Base-by-base conservation (phyloP, 2,113 vertebrate species). In the Zingel zingel region DNA sequence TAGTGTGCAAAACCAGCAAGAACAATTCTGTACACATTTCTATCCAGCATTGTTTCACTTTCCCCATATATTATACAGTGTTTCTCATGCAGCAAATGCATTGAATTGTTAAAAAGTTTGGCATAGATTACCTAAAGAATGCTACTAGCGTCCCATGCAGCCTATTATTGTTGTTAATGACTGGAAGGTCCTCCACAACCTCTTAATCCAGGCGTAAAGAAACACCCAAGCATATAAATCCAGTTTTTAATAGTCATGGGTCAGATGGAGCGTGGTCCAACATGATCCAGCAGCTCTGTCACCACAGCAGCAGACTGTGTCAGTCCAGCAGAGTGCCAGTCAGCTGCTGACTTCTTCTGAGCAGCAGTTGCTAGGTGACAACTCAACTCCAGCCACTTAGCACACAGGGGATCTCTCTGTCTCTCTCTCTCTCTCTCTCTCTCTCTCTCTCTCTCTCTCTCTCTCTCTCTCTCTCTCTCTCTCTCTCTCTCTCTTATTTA, bases 331-430 rank as follows among this genome's bases (percentile, higher is more conserved):
- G 71, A 86, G 77, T 56, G 81, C 64, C 79, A 80, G 84, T 95
- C 94, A 81, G 82, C 85, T 93, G 88, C 90, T 90, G 86, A 86
- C 88, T 94, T 93, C 91, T 93, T 87, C 87, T 89, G 88, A 90
- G 91, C 95, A 96, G 95, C 91, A 94, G 95, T 88, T 93, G 95
- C 91, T 94, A 94, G 94, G 94, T 93, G 96, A 92, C 95, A 93
- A 94, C 86, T 87, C 81, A 83, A 92, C 88, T 84, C 86, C 84
- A 91, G 73, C 85, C 85, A 85, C 61, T 77, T 77, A 70, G 82
- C 87, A 69, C 76, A 69, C 72, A 54, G 67, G 66, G 87, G 89
- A 88, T 66, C 82, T 50, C 74, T 51, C 64, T 62, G 50, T 30
- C 70, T 63, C 58, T 47, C 54, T 47, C 62, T 43, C 39, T 62